Percentiles rank a stretch among this genome's conserved stretches.
Conservation (phyloP, 2,888 invertebrate genomes). For the Rhamphomyia laevipes region DNA sequence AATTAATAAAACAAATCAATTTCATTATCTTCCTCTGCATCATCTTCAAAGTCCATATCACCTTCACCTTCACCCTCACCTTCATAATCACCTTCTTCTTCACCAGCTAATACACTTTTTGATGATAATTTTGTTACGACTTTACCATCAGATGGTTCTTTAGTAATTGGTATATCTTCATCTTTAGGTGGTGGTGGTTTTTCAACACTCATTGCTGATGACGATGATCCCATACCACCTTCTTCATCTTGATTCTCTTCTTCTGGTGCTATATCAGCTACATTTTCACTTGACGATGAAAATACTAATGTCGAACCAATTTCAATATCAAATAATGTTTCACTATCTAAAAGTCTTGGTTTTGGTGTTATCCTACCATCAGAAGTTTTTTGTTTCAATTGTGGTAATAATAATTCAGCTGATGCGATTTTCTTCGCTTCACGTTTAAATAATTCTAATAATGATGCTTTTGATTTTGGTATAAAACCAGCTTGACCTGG, state of each 20-base stretch:
- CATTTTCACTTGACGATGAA: slow-evolving; percentile 30
- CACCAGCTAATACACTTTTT: not conserved
- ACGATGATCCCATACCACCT: slow-evolving; percentile 17
- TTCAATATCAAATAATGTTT: slow-evolving; percentile 29
- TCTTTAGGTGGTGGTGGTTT: not conserved
- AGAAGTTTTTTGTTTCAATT: slow-evolving; percentile 19
- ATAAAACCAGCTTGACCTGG: slow-evolving; percentile 57
- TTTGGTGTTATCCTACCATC: slow-evolving; percentile 19
- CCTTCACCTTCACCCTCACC: not conserved
- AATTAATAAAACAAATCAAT: too few species aligned
- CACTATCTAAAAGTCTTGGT: slow-evolving; percentile 16
- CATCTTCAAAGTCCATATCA: too few species aligned
- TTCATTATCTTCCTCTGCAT: too few species aligned
- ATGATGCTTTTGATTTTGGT: slow-evolving; percentile 38
- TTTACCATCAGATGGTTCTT: too few species aligned
- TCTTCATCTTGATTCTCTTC: slow-evolving; percentile 29
- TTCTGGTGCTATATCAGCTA: slow-evolving; percentile 22
- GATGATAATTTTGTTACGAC: too few species aligned
- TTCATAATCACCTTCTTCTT: not conserved
- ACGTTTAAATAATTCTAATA: slow-evolving; percentile 25
- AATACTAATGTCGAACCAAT: slow-evolving; percentile 29
- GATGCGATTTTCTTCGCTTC: slow-evolving; percentile 21
- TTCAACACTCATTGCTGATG: not conserved
- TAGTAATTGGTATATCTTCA: not conserved
- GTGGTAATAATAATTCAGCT: slow-evolving; percentile 17